Conservation (phyloP, 2,888 invertebrate genomes). For the Phoronis australis region DNA sequence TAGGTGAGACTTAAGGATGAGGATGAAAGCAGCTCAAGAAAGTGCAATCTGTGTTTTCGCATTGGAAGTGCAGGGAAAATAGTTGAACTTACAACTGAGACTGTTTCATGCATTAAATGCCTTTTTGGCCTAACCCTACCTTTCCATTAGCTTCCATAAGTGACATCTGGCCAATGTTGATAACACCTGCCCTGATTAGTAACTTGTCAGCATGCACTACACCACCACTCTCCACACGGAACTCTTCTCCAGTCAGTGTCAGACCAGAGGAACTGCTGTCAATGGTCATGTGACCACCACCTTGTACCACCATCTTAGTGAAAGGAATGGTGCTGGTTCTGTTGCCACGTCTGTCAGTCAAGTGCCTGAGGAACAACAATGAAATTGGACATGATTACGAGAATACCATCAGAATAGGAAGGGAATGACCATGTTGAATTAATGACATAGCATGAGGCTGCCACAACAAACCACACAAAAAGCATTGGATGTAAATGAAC, state of each 20-base stretch:
- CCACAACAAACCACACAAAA: too few species aligned
- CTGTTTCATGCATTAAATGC: too few species aligned
- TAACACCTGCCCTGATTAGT: slow-evolving; percentile 16
- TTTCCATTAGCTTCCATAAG: slow-evolving; percentile 21
- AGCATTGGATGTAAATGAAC: too few species aligned
- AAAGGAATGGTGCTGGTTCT: slow-evolving; percentile 8
- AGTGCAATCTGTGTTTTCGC: too few species aligned
- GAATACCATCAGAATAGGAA: background rate
- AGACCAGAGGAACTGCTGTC: slow-evolving; percentile 20
- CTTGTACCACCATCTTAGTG: slow-evolving; percentile 21
- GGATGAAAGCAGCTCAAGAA: too few species aligned
- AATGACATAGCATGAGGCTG: too few species aligned
- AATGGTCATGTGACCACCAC: slow-evolving; percentile 27
- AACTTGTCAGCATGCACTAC: slow-evolving; percentile 22
- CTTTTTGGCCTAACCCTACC: slow-evolving; percentile 11
- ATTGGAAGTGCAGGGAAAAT: too few species aligned
- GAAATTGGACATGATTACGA: background rate
- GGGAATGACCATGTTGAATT: too few species aligned
- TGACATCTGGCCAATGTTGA: slow-evolving; percentile 25
- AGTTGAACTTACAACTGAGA: too few species aligned
- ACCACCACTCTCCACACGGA: slow-evolving; percentile 31
- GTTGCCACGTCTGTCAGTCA: background rate
- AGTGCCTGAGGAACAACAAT: background rate
- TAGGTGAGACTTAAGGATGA: too few species aligned
- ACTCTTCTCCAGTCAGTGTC: slow-evolving; percentile 18